These are phyloP conservation scores for Myathropa florea DNA, from an alignment of 2,888 invertebrate species.

Conservation along the genomic window DNA sequence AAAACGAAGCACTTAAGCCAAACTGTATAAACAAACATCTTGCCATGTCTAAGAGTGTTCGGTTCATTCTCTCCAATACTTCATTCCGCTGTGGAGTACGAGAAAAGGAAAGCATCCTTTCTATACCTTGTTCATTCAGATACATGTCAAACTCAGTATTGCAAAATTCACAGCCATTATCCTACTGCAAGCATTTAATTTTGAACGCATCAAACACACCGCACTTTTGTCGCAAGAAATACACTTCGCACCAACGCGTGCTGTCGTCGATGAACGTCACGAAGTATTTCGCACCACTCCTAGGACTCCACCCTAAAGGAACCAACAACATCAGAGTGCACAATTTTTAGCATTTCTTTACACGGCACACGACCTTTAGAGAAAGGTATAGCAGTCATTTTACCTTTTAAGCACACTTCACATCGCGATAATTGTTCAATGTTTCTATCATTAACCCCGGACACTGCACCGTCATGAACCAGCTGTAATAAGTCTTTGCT, in stretches of 20 bases:
- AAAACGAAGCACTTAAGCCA: slow-evolving; percentile 60
- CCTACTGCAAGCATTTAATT: slow-evolving; percentile 72
- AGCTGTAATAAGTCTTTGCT: slow-evolving; percentile 44
- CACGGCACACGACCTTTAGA: too few relatives aligned
- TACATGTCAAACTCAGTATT: too few relatives aligned
- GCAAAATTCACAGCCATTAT: slow-evolving; percentile 73
- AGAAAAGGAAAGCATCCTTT: too few relatives aligned
- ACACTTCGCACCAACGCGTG: slow-evolving; percentile 8
- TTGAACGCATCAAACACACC: slow-evolving; percentile 68
- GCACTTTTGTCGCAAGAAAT: slow-evolving; percentile 48
- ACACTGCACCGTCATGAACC: slow-evolving; percentile 26
- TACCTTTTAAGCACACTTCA: slow-evolving; percentile 25
- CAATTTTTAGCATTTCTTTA: too few relatives aligned
- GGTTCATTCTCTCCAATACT: slow-evolving; percentile 72
- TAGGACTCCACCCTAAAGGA: neutral
- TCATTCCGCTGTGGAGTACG: too few relatives aligned
- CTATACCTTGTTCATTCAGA: too few relatives aligned
- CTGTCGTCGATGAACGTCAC: neutral
- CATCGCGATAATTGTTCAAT: slow-evolving; percentile 29
- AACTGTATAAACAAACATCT: slow-evolving; percentile 72
- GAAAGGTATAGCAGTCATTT: slow-evolving; percentile 52
- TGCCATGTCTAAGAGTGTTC: slow-evolving; percentile 72
- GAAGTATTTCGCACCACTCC: neutral
- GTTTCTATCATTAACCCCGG: slow-evolving; percentile 1
- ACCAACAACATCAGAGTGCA: too few relatives aligned